These are phyloP conservation scores for Luperina nickerlii DNA, from an alignment of 2,888 invertebrate genomes.

Conservation along the genomic window DNA sequence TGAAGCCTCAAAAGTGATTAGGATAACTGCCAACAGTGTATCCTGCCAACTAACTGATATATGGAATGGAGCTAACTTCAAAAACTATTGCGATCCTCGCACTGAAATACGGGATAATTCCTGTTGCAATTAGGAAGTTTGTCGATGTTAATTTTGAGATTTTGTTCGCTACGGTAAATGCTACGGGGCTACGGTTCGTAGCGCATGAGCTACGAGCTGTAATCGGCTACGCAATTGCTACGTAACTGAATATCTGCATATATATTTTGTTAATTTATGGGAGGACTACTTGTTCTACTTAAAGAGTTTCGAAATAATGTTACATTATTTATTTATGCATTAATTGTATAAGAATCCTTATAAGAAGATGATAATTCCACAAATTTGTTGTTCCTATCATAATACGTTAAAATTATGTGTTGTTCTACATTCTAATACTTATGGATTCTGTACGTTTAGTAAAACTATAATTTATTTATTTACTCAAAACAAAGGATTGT, in stretches of 20 bases:
- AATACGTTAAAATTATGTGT: neutral
- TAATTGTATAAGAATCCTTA: too few species aligned
- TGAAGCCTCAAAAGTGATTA: conserved; percentile 61
- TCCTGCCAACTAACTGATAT: conserved; percentile 64
- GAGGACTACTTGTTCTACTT: neutral
- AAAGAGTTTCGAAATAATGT: too few species aligned
- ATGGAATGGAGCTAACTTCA: conserved; percentile 60
- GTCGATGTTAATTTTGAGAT: conserved; percentile 46
- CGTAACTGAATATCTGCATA: neutral
- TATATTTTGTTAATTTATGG: neutral
- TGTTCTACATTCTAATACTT: neutral
- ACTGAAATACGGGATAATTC: conserved; percentile 60
- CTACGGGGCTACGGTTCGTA: conserved; percentile 49
- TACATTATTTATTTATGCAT: too few species aligned
- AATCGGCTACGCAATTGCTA: conserved; percentile 17
- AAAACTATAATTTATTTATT: neutral
- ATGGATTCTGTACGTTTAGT: neutral
- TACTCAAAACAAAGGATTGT: too few species aligned
- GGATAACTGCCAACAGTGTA: conserved; percentile 63
- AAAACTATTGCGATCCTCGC: conserved; percentile 57
- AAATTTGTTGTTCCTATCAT: neutral
- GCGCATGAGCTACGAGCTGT: conserved; percentile 31
- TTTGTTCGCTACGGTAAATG: conserved; percentile 56
- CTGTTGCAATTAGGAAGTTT: conserved; percentile 60
- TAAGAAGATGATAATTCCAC: too few species aligned